Conservation (phyloP, 2,113 vertebrate species). For the Danionella cerebrum region DNA sequence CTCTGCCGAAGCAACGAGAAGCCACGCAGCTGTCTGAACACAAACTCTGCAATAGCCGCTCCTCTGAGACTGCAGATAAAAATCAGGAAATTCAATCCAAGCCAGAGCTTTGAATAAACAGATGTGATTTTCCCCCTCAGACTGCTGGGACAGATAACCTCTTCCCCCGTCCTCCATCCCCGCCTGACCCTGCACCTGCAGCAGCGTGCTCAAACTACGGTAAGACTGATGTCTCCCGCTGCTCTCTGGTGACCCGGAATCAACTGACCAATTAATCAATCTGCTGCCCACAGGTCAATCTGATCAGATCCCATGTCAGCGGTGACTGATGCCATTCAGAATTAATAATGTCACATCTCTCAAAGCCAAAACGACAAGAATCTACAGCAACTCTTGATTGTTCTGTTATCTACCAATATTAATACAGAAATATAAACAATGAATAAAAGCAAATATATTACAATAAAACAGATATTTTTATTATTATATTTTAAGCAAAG, state of each 20-base stretch:
- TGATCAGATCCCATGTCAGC: slow-evolving; percentile 1
- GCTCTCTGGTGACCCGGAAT: slow-evolving; percentile 39
- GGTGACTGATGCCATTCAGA: background rate
- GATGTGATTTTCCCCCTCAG: slow-evolving; percentile 60
- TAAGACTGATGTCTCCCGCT: slow-evolving; percentile 33
- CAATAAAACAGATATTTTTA: no score
- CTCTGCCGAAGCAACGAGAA: slow-evolving; percentile 65
- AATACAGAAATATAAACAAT: no score
- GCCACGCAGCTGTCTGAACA: slow-evolving; percentile 47
- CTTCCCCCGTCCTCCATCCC: slow-evolving; percentile 40
- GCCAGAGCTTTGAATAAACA: slow-evolving; percentile 57
- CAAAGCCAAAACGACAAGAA: no score
- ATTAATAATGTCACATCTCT: no score
- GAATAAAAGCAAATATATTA: no score
- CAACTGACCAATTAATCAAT: slow-evolving; percentile 36
- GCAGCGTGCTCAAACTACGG: slow-evolving; percentile 6
- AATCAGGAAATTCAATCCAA: slow-evolving; percentile 63
- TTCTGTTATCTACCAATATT: no score
- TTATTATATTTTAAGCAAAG: no score
- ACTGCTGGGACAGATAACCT: slow-evolving; percentile 59
- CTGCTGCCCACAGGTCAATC: background rate
- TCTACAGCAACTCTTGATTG: no score
- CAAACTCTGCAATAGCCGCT: slow-evolving; percentile 38
- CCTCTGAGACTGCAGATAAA: slow-evolving; percentile 51
- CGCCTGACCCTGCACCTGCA: slow-evolving; percentile 53